phyloP scores from a whole-genome alignment of 1,140 invertebrate species.

The Zaprionus ghesquierei region DNA sequence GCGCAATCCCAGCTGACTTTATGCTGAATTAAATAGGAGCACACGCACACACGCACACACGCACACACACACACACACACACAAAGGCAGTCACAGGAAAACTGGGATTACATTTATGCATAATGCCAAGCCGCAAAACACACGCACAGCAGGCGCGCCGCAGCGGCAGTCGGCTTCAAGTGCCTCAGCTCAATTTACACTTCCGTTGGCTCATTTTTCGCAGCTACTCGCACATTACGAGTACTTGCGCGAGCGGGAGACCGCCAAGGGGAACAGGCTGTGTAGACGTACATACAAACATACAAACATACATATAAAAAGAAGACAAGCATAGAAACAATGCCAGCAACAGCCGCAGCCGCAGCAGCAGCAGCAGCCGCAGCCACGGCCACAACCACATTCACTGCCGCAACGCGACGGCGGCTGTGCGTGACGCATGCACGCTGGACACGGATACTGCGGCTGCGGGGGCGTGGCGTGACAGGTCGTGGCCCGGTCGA shows the following conservation, averaged over 20 bases:
- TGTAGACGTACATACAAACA: no score
- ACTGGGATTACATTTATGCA: conserved; percentile 32
- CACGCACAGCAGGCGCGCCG: conserved; percentile 34
- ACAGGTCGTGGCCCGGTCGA: neutral
- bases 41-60: conserved; percentile 10
- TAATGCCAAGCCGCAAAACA: conserved; percentile 39
- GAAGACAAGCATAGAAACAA: conserved; percentile 27
- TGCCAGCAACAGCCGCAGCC: neutral
- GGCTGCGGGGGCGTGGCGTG: neutral
- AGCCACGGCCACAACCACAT: no score
- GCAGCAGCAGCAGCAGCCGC: no score
- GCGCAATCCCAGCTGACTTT: conserved; percentile 72
- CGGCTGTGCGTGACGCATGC: conserved; percentile 31
- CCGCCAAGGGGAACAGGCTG: neutral
- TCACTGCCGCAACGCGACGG: neutral
- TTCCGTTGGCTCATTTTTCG: conserved; percentile 53
- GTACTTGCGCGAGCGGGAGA: neutral
- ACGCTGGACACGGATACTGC: conserved; percentile 12
- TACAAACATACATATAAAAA: conserved; percentile 12
- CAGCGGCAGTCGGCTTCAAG: conserved; percentile 51
- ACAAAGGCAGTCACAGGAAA: neutral
- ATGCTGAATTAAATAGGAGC: conserved; percentile 39
- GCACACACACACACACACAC: neutral
- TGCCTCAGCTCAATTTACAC: conserved; percentile 66
- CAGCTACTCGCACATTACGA: conserved; percentile 36